These are phyloP conservation scores for Penaeus indicus DNA, from an alignment of 1,140 invertebrate species.

Conservation along the genomic window DNA sequence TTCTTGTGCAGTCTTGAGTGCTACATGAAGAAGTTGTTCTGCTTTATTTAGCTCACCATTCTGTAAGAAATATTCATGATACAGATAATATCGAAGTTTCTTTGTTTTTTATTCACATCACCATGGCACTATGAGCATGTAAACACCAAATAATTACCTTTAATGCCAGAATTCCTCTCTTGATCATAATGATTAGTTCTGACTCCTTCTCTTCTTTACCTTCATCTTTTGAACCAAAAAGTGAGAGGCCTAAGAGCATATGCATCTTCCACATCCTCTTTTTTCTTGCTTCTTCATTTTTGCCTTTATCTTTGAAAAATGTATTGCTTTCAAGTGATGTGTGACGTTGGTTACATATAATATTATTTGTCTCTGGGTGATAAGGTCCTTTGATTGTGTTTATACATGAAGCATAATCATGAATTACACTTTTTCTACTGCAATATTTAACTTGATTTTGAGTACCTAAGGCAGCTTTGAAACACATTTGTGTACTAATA, in stretches of 20 bases:
- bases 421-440: no score
- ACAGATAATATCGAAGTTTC: background rate
- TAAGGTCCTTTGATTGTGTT: no score
- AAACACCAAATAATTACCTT: conserved; percentile 26
- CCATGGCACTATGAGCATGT: background rate
- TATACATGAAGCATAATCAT: no score
- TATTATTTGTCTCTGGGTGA: no score
- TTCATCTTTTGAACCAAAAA: conserved; percentile 38
- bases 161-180: conserved; percentile 54
- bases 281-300: background rate
- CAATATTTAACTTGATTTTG: no score
- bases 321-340: no score
- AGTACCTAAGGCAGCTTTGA: no score
- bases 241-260: conserved; percentile 28
- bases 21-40: conserved; percentile 86
- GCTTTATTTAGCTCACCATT: conserved; percentile 83
- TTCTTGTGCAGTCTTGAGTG: conserved; percentile 85
- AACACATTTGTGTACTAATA: no score
- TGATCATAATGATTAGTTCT: conserved; percentile 54
- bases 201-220: conserved; percentile 43
- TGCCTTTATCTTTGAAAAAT: background rate
- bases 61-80: conserved; percentile 70
- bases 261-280: background rate
- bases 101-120: background rate
- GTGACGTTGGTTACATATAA: no score